Evolutionary conservation across 2,888 invertebrate species (phyloP), one percentile per base, ranked within the genome.

Genomic region (Netelia inedita): DNA sequence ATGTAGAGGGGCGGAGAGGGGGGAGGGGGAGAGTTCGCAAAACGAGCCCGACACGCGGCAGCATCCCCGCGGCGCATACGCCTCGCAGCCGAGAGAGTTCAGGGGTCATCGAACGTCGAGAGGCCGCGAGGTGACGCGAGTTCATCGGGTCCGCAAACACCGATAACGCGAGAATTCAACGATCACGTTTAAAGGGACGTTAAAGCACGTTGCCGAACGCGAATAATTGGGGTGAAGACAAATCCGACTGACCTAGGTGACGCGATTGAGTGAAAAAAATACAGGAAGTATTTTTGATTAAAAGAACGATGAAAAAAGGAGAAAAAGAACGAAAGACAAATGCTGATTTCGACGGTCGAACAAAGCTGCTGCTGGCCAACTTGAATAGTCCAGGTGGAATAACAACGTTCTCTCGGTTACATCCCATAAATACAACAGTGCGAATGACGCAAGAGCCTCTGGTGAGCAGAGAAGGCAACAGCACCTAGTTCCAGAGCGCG

Each of bases 21-120:
- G 43, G 41, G 41, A 41, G 41, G 9, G 41, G 41, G 41, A 41
- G 41, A 43, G 43, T 35, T 35, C 16, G 66, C 57, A 14, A 16
- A 57, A 65, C 16, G 43, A 46, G 50, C 14, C 68, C 50, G 50
- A 68, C 50, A 23, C 23, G 50, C 50, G 68, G 28, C 50, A 50
- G 46, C 50, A 68, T 19, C 14, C 46, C 14, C 68, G 23, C 53
- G 23, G 11, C 16, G 8, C 61, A 43, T 46, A 57, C 43, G 46
- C 46, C 46, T 73, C 59, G 11, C 10, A 57, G 16, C 5, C 21
- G 69, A 46, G 19, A 59, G 83, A 83, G 83, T 83, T 83, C 83
- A 83, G 79, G 50, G 83, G 83, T 83, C 83, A 83, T 69, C 79
- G 83, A 83, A 83, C 83, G 83, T 50, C 35, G 57, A 71, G 11